Percentiles rank a stretch among this genome's conserved stretches.
Evolutionary conservation across 1,140 invertebrate species (phyloP).

Genomic region (Sycophaga agraensis): DNA sequence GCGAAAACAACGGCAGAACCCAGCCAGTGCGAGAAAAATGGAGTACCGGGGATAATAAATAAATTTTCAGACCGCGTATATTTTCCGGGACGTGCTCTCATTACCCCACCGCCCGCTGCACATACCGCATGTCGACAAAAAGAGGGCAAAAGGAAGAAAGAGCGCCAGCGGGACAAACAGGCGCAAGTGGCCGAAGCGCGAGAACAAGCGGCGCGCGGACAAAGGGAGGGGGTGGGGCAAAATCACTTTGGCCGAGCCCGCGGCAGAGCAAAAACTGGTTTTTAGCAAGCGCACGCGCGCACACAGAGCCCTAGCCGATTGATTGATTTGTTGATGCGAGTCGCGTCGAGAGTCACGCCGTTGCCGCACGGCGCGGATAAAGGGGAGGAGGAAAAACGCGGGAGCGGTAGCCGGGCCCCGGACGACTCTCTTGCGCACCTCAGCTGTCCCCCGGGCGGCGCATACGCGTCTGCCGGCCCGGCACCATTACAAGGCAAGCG

Average conservation of each 20-base stretch:
- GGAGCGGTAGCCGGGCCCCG: background rate
- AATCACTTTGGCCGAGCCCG: conserved; percentile 8
- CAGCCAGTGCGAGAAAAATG: no score
- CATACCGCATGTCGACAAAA: no score
- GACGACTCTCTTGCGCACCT: background rate
- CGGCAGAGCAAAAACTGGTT: conserved; percentile 10
- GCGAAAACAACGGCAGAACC: no score
- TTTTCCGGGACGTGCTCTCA: no score
- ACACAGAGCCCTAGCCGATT: background rate
- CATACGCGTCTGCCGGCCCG: no score
- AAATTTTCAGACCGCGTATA: no score
- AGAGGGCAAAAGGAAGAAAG: no score
- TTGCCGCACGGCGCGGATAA: background rate
- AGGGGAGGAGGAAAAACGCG: background rate
- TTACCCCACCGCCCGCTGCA: no score
- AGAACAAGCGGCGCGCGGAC: background rate
- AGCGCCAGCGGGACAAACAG: no score
- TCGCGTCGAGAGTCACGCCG: no score
- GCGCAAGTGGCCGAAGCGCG: no score
- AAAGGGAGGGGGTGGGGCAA: background rate
- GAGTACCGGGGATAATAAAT: no score
- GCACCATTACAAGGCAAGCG: background rate
- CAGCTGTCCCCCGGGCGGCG: background rate
- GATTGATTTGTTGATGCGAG: conserved; percentile 25
- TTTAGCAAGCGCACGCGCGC: background rate